These are phyloP conservation scores for Poeciliopsis gracilis DNA, from an alignment of 2,797 vertebrate species.

Conservation along the genomic window DNA sequence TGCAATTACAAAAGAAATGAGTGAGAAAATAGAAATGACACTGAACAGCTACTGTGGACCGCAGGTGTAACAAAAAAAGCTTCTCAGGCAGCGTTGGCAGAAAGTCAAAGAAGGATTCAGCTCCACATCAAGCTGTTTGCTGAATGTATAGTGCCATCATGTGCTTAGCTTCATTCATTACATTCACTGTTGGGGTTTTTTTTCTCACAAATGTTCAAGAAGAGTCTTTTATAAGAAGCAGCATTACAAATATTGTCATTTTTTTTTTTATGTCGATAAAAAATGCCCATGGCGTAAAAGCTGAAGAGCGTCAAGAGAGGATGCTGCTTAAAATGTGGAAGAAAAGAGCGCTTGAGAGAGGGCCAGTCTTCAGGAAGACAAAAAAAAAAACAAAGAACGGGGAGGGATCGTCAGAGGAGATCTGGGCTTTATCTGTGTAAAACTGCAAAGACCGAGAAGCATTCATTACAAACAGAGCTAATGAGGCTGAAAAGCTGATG, in stretches of 20 bases:
- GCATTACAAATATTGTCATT: constrained; percentile 31
- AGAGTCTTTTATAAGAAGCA: constrained; percentile 20
- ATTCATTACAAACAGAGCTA: constrained; percentile 3
- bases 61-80: constrained; percentile 8
- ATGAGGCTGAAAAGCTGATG: constrained; percentile 11
- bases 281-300: not conserved
- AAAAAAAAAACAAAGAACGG: not conserved
- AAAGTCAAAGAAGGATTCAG: constrained; percentile 20
- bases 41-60: not conserved
- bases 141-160: constrained; percentile 73
- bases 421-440: not conserved
- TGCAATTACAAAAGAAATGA: not conserved
- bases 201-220: constrained; percentile 6
- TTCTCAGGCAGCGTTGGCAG: constrained; percentile 17
- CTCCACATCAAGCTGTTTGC: constrained; percentile 41
- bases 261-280: constrained; percentile 5
- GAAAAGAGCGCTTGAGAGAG: not conserved
- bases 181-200: constrained; percentile 4
- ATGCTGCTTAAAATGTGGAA: not conserved
- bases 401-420: not conserved
- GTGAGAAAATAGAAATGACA: not conserved
- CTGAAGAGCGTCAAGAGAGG: not conserved
- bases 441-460: not conserved
- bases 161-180: constrained; percentile 59
- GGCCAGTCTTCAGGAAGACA: not conserved